Evolutionary conservation across 2,113 vertebrate genomes (phyloP).

Genomic region (Onychostruthus taczanowskii): DNA sequence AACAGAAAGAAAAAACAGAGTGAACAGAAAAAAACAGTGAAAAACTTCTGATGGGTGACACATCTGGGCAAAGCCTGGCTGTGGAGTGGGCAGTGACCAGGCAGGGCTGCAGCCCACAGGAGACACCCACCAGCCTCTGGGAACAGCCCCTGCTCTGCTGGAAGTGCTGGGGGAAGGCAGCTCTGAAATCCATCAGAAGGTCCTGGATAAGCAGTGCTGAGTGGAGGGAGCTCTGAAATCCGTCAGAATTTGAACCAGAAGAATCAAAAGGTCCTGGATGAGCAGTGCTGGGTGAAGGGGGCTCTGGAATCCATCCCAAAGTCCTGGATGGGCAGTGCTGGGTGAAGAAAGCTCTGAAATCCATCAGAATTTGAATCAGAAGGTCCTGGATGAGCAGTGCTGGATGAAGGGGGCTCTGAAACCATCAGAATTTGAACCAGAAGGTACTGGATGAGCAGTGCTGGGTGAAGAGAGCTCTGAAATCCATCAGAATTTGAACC

Average conservation of each 20-base stretch:
- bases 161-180: not conserved
- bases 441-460: not conserved
- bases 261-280: no score
- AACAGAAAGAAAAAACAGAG: no score
- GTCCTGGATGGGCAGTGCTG: not conserved
- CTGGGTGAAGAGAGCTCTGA: not conserved
- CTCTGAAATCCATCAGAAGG: not conserved
- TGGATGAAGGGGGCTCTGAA: no score
- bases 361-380: no score
- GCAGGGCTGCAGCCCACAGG: fast-evolving
- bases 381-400: no score
- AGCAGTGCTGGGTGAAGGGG: no score
- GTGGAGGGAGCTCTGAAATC: no score
- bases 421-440: no score
- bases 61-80: not conserved
- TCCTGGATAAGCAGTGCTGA: not conserved
- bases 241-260: no score
- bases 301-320: no score
- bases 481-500: no score
- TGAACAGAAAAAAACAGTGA: not conserved
- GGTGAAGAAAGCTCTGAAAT: not conserved
- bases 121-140: not conserved
- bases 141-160: not conserved
- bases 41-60: not conserved
- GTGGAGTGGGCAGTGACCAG: not conserved